Conservation (phyloP, 1,140 invertebrate genomes). For the Pteromalus puparum region DNA sequence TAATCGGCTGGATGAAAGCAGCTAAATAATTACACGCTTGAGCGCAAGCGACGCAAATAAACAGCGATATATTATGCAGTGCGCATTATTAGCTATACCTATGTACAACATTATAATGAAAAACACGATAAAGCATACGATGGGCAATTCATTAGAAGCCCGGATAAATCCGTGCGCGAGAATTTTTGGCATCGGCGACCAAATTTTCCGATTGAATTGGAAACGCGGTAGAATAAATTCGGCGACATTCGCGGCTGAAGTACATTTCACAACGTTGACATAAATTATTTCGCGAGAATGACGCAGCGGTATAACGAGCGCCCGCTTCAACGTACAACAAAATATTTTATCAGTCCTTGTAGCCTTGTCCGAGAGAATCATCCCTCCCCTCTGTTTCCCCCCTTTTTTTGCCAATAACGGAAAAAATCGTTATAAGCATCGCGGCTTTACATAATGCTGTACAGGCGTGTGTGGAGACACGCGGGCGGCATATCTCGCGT, state of each 20-base stretch:
- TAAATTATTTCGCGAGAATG: slow-evolving; percentile 38
- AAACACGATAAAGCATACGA: neutral
- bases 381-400: neutral
- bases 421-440: slow-evolving; percentile 1
- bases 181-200: slow-evolving; percentile 17
- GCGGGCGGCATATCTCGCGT: no score
- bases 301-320: slow-evolving; percentile 13
- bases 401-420: slow-evolving; percentile 5
- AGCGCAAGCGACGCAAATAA: no score
- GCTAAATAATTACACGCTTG: neutral
- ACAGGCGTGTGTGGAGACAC: no score
- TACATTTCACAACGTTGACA: neutral
- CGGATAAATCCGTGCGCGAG: neutral
- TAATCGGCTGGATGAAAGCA: neutral
- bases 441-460: neutral
- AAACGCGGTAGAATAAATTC: slow-evolving; percentile 5
- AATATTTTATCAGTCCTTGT: slow-evolving; percentile 26
- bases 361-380: neutral
- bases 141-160: neutral
- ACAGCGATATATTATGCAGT: no score
- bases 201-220: slow-evolving; percentile 27
- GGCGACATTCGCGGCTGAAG: neutral
- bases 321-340: neutral
- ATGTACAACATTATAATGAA: neutral
- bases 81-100: no score